These are phyloP conservation scores for Epizoanthus illoricatus DNA, from an alignment of 92 coral and sea anemone genomes.

Conservation along the genomic window DNA sequence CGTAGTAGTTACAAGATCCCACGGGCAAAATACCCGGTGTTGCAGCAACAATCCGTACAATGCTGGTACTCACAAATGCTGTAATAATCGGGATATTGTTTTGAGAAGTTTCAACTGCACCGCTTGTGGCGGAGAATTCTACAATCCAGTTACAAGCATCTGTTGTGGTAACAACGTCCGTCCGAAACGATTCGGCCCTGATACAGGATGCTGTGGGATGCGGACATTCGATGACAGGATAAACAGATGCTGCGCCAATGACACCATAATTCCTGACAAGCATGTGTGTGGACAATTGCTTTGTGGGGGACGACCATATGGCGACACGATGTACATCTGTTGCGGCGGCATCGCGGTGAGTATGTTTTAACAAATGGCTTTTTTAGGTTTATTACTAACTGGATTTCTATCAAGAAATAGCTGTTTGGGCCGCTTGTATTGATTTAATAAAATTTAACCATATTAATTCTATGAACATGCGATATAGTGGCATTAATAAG, in stretches of 20 bases:
- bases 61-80: background rate
- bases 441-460: no score
- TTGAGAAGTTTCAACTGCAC: constrained; percentile 1
- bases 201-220: constrained; percentile 15
- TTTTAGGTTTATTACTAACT: no score
- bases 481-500: no score
- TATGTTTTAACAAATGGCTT: background rate
- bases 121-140: constrained; percentile 6
- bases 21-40: background rate
- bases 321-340: background rate
- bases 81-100: background rate
- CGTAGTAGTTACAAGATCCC: background rate
- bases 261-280: background rate
- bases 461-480: no score
- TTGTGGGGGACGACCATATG: constrained; percentile 13
- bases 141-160: constrained; percentile 23
- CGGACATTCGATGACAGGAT: background rate
- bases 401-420: no score
- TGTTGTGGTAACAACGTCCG: constrained; percentile 8
- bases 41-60: constrained; percentile 25
- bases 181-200: constrained; percentile 8
- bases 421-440: no score
- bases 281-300: background rate
- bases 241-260: background rate
- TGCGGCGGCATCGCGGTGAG: constrained; percentile 13